These are phyloP conservation scores for Laupala kohalensis DNA, from an alignment of 1,140 invertebrate species.

Conservation along the genomic window DNA sequence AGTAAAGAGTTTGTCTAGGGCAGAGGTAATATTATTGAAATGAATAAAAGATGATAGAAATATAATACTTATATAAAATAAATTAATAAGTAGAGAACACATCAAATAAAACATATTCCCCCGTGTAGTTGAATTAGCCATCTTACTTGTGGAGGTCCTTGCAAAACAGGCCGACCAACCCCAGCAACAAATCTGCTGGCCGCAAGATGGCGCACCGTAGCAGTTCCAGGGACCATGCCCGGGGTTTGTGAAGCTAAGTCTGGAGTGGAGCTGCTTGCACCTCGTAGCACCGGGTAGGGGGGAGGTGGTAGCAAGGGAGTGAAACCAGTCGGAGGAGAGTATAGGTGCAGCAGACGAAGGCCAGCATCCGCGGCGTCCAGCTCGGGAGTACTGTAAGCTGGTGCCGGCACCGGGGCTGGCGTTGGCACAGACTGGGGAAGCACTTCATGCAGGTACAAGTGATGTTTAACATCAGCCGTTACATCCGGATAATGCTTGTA, in stretches of 20 bases:
- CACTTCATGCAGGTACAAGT: constrained; percentile 11
- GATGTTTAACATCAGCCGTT: constrained; percentile 14
- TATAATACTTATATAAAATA: too few species aligned
- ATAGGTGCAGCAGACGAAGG: constrained; percentile 51
- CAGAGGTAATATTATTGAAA: too few species aligned
- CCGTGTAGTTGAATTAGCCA: too few species aligned
- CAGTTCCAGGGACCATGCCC: neutral
- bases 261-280: constrained; percentile 65
- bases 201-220: neutral
- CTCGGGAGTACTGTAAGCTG: constrained; percentile 31
- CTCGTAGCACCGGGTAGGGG: constrained; percentile 57
- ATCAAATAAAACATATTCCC: too few species aligned
- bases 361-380: constrained; percentile 29
- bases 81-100: too few species aligned
- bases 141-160: neutral
- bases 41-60: too few species aligned
- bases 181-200: neutral
- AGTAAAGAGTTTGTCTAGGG: too few species aligned
- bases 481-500: constrained; percentile 24
- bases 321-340: constrained; percentile 37
- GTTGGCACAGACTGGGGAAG: constrained; percentile 9
- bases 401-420: constrained; percentile 8
- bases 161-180: neutral
- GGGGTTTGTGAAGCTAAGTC: constrained; percentile 45
- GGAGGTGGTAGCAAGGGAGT: constrained; percentile 66